Conservation (phyloP, 2,797 vertebrate species). For the Amphiprion clarkii region DNA sequence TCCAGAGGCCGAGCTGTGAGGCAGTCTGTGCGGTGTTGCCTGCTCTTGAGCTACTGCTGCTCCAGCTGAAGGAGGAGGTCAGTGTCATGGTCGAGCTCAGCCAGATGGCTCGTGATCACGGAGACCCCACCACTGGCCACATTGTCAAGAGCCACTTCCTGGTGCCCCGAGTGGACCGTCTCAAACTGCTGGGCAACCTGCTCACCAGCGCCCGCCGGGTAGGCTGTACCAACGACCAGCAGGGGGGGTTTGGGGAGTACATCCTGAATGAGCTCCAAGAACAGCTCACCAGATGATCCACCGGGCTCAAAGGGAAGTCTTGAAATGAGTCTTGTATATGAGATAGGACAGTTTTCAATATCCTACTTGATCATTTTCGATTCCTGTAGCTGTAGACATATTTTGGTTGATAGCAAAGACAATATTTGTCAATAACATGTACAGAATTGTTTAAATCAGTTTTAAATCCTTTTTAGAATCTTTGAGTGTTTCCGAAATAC, state of each 20-base stretch:
- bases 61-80: slow-evolving; percentile 83
- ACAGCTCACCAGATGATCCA: slow-evolving; percentile 63
- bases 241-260: slow-evolving; percentile 82
- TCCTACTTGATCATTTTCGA: no score
- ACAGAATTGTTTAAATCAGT: no score
- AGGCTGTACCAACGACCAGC: slow-evolving; percentile 77
- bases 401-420: no score
- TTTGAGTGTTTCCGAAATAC: no score
- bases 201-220: slow-evolving; percentile 80
- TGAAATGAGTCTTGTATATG: no score
- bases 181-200: slow-evolving; percentile 84
- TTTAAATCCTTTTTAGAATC: no score
- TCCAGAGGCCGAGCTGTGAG: slow-evolving; percentile 81
- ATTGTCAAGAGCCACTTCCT: slow-evolving; percentile 82
- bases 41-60: slow-evolving; percentile 80
- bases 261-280: slow-evolving; percentile 82
- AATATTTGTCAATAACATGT: no score
- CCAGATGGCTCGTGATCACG: slow-evolving; percentile 69
- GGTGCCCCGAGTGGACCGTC: slow-evolving; percentile 73
- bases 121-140: slow-evolving; percentile 66
- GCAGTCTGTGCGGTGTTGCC: slow-evolving; percentile 68
- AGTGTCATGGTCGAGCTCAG: slow-evolving; percentile 81
- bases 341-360: no score
- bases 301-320: background rate
- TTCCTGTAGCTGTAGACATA: no score